Evolutionary conservation across 2,888 invertebrate genomes (phyloP).

Genomic region (Harpalus rufipes): DNA sequence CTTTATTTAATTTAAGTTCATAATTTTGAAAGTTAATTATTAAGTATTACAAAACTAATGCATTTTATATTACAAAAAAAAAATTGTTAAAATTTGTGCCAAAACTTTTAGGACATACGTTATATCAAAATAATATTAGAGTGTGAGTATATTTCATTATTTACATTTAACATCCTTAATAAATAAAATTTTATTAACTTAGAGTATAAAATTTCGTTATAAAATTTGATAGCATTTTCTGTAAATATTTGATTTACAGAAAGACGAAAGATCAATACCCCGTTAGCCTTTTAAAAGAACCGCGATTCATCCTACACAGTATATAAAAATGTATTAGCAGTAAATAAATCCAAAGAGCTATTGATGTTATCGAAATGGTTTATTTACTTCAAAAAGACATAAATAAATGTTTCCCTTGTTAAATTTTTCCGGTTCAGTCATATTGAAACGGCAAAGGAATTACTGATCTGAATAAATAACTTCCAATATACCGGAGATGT

Average conservation of each 20-base stretch:
- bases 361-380: conserved; percentile 30
- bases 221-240: conserved; percentile 30
- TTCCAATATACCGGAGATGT: neutral
- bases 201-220: conserved; percentile 14
- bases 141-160: neutral
- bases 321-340: conserved; percentile 43
- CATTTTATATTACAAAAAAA: too few relatives aligned
- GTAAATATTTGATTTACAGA: conserved; percentile 27
- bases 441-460: neutral
- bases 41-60: too few relatives aligned
- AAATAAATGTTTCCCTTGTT: conserved; percentile 33
- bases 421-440: conserved; percentile 17
- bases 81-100: too few relatives aligned
- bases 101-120: too few relatives aligned
- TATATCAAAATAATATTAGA: neutral
- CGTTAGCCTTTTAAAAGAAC: conserved; percentile 23
- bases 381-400: conserved; percentile 31
- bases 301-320: neutral
- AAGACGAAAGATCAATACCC: conserved; percentile 6
- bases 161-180: neutral
- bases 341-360: conserved; percentile 25
- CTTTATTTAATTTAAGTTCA: too few relatives aligned
- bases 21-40: too few relatives aligned
- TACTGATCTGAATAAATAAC: conserved; percentile 29
- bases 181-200: neutral